Conservation (phyloP, 2,888 invertebrate species). For the Thymelicus acteon region DNA sequence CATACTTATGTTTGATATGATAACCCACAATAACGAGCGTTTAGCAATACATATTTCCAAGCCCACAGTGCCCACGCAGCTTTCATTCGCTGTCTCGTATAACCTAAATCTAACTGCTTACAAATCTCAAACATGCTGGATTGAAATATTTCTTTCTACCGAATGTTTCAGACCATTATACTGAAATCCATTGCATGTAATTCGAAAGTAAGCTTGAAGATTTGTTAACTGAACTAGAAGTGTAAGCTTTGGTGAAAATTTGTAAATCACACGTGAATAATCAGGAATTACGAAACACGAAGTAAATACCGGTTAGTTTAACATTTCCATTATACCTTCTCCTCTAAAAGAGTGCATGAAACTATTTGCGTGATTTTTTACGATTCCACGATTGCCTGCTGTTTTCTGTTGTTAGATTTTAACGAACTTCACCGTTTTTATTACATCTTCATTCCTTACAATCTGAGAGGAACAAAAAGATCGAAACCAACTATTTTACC, state of each 20-base stretch:
- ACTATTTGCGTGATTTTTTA: conserved; percentile 33
- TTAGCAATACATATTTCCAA: too few species aligned
- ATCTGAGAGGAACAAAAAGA: neutral
- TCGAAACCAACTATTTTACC: neutral
- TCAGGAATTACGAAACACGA: neutral
- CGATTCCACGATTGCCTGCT: conserved; percentile 29
- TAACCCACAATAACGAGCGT: too few species aligned
- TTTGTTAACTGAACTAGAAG: neutral
- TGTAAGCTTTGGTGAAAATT: neutral
- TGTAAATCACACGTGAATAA: conserved; percentile 3
- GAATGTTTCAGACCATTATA: too few species aligned
- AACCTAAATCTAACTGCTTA: neutral
- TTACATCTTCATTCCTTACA: conserved; percentile 52
- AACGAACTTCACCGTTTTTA: conserved; percentile 45
- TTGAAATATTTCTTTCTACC: too few species aligned
- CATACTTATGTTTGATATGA: too few species aligned
- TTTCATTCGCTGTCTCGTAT: conserved; percentile 3
- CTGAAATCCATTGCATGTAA: too few species aligned
- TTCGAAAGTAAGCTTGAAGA: too few species aligned
- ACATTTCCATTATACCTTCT: neutral
- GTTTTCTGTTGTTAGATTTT: conserved; percentile 45
- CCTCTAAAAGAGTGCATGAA: conserved; percentile 6
- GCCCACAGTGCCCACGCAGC: too few species aligned
- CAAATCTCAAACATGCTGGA: neutral
- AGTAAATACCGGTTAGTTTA: neutral